phyloP scores from a whole-genome alignment of 2,113 vertebrate genomes.

The Dicaeum eximium region DNA sequence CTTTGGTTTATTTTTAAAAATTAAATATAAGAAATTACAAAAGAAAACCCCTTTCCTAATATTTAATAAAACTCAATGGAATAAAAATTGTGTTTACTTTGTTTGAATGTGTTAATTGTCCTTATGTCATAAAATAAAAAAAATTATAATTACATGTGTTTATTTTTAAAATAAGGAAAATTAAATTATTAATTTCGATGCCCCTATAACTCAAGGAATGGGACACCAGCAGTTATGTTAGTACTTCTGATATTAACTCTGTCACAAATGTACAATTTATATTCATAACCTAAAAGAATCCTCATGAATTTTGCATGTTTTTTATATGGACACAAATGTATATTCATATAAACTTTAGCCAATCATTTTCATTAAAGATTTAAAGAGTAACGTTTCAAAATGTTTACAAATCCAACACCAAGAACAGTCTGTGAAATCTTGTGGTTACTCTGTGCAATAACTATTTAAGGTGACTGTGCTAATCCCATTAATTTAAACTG shows the following conservation, averaged over 20 bases:
- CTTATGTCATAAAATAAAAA: slow-evolving; percentile 36
- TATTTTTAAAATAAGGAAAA: slow-evolving; percentile 64
- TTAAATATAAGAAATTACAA: background rate
- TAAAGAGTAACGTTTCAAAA: slow-evolving; percentile 40
- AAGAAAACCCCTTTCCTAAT: background rate
- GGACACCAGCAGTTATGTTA: slow-evolving; percentile 54
- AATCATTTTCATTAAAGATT: slow-evolving; percentile 54
- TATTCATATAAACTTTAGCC: slow-evolving; percentile 40
- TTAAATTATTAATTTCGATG: slow-evolving; percentile 41
- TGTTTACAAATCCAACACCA: background rate
- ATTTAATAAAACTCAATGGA: background rate
- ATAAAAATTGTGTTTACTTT: slow-evolving; percentile 12
- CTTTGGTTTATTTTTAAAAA: background rate
- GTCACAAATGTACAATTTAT: slow-evolving; percentile 51
- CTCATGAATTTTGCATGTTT: slow-evolving; percentile 56
- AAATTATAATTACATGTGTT: slow-evolving; percentile 39
- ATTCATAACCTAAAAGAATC: slow-evolving; percentile 56
- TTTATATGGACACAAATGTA: slow-evolving; percentile 63
- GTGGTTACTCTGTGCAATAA: slow-evolving; percentile 47
- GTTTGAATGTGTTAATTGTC: background rate
- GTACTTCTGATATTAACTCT: slow-evolving; percentile 55
- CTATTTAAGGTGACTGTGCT: slow-evolving; percentile 24
- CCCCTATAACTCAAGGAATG: slow-evolving; percentile 51
- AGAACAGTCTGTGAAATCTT: background rate
- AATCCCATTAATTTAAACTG: slow-evolving; percentile 59